phyloP scores from a whole-genome alignment of 2,797 vertebrate species.

The Brotula barbata region DNA sequence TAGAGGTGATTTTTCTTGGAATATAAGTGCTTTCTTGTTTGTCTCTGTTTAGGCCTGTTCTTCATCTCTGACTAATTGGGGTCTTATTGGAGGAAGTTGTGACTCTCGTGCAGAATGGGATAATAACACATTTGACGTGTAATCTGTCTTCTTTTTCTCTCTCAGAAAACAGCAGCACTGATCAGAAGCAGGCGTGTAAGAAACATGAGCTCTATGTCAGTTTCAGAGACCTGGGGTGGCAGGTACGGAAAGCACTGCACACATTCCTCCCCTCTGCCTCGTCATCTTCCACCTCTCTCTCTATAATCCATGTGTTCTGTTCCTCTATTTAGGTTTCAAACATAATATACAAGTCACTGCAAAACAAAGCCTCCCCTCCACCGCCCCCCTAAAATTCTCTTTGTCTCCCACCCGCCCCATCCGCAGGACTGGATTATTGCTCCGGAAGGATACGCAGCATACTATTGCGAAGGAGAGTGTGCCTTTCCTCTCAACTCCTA shows the following conservation, averaged over 20 bases:
- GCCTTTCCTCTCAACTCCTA: constrained; percentile 97
- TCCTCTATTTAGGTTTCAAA: background rate
- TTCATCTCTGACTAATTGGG: constrained; percentile 47
- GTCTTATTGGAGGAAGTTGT: constrained; percentile 37
- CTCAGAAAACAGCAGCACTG: constrained; percentile 94
- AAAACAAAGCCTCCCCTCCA: too few species aligned
- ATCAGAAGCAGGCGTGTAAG: constrained; percentile 97
- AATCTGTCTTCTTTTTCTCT: constrained; percentile 29
- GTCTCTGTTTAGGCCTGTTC: constrained; percentile 39
- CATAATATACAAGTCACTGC: background rate
- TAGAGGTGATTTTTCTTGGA: constrained; percentile 62
- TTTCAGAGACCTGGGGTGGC: constrained; percentile 97
- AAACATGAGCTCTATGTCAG: constrained; percentile 97
- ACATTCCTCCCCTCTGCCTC: constrained; percentile 27
- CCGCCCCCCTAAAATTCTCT: constrained; percentile 10
- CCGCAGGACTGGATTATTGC: constrained; percentile 97
- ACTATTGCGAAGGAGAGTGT: constrained; percentile 98
- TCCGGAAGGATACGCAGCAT: constrained; percentile 94
- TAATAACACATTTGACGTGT: constrained; percentile 28
- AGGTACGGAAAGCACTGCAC: constrained; percentile 79
- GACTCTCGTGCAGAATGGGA: constrained; percentile 27
- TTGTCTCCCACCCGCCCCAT: background rate
- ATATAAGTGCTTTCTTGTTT: constrained; percentile 40
- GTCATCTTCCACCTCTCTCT: background rate
- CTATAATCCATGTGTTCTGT: background rate